Conservation (phyloP, 1,140 invertebrate genomes). For the Orius laevigatus region DNA sequence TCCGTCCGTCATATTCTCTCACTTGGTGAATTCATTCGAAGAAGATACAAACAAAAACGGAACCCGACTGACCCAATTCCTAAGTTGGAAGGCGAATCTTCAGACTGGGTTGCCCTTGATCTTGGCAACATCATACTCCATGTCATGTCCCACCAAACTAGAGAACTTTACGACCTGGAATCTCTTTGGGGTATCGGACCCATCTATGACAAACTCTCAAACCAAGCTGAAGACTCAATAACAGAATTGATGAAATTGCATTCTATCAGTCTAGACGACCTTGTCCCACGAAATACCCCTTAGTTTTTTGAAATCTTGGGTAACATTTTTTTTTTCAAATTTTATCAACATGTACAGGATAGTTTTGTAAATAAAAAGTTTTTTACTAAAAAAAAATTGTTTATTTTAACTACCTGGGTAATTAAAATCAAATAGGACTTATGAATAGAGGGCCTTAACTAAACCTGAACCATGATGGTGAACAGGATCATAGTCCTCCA, state of each 20-base stretch:
- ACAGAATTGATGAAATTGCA: slow-evolving; percentile 43
- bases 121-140: slow-evolving; percentile 86
- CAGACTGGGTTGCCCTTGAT: slow-evolving; percentile 79
- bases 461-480: too few relatives aligned
- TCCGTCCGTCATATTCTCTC: slow-evolving; percentile 59
- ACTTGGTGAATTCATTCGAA: slow-evolving; percentile 57
- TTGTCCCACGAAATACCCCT: slow-evolving; percentile 31
- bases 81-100: slow-evolving; percentile 58
- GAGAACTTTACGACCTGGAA: slow-evolving; percentile 72
- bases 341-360: not conserved
- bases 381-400: slow-evolving; percentile 1
- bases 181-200: slow-evolving; percentile 74
- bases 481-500: too few relatives aligned
- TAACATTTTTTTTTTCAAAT: not conserved
- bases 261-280: slow-evolving; percentile 38
- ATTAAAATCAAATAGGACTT: not conserved
- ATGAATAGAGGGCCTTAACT: not conserved
- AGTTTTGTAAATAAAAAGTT: not conserved
- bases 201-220: slow-evolving; percentile 56
- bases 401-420: not conserved
- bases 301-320: not conserved
- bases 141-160: slow-evolving; percentile 52
- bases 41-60: slow-evolving; percentile 60
- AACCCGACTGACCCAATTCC: slow-evolving; percentile 46
- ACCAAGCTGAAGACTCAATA: slow-evolving; percentile 36